Evolutionary conservation across 2,888 invertebrate species (phyloP).

Genomic region (Loripinus fragilis): DNA sequence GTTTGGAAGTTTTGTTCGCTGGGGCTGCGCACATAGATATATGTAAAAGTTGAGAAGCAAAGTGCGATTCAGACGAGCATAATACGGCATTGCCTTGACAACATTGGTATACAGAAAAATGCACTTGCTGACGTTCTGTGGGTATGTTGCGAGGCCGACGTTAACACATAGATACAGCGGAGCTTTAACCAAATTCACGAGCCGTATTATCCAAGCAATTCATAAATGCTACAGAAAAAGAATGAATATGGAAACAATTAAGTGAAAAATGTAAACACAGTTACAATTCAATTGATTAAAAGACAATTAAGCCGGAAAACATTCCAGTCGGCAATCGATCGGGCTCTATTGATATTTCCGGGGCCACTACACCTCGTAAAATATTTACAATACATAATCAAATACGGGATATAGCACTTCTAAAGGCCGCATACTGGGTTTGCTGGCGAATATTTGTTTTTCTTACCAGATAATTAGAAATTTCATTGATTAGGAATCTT

Average conservation of each 20-base stretch:
- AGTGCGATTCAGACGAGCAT: too few relatives aligned
- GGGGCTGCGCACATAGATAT: too few relatives aligned
- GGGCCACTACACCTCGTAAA: conserved; percentile 24
- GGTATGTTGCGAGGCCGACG: too few relatives aligned
- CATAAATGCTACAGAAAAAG: not conserved
- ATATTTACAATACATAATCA: conserved; percentile 30
- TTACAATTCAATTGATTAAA: not conserved
- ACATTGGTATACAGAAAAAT: too few relatives aligned
- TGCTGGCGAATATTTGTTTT: not conserved
- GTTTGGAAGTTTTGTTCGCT: too few relatives aligned
- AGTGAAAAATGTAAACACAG: not conserved
- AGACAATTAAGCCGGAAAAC: conserved; percentile 3
- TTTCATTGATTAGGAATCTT: conserved; percentile 8
- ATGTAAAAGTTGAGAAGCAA: too few relatives aligned
- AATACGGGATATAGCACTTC: conserved; percentile 13
- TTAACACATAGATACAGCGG: too few relatives aligned
- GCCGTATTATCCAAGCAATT: too few relatives aligned
- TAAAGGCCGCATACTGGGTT: not conserved
- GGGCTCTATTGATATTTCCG: conserved; percentile 18
- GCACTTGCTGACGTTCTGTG: too few relatives aligned
- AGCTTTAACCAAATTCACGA: too few relatives aligned
- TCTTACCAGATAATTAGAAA: conserved; percentile 17
- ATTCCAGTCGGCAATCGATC: not conserved
- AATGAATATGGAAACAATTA: not conserved
- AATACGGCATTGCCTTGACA: too few relatives aligned